Evolutionary conservation across 2,113 vertebrate species (phyloP), one percentile per base, ranked within the genome.

Genomic region (Ceyx melanurus): DNA sequence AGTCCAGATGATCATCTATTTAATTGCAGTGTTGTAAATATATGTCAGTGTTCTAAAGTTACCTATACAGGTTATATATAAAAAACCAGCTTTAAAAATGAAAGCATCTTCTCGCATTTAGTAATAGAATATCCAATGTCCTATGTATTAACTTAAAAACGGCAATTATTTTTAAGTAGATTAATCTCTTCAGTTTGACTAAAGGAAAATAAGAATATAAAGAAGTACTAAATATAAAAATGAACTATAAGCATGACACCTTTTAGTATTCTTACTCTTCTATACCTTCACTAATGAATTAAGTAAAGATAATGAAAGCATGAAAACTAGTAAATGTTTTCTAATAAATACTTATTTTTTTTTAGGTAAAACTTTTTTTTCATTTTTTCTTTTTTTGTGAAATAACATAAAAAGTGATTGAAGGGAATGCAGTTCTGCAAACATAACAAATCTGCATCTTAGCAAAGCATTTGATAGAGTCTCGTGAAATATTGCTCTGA

Each of bases 401-500:
- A 82, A 64, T 64, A 83, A 46, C 17, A 53, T 13, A 65, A 19
- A 35, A 23, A 11, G 11, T 72, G 37, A 88, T 15, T 45, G 9
- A 76, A 87, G 19, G 10, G 67, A 93, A 66, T 70, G 26, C 5
- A 48, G 12, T 48, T 72, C 35, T 91, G 48, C 22, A 94, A 91
- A 88, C 7, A 72, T 28, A 58, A 73, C 17, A 60, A 51, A 50
- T 42, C 29, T 17, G 0, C 21, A 81, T 64, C 71, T 89, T 87
- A 76, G n/a, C 6, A 79, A 86, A 87, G 29, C 43, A 70, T 86
- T 95, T 85, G 13, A 4, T 78, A 87, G 15, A 58, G 10, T 83
- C n/a, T 92, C 7, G 5, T 81, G 60, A 90, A 96, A 82, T 89
- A 86, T 64, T 91, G 87, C 66, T 94, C 76, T 86, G 95, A 91